Percentiles rank a stretch among this genome's conserved stretches.
Evolutionary conservation across 2,888 invertebrate species (phyloP).

Genomic region (Dascillus cervinus): DNA sequence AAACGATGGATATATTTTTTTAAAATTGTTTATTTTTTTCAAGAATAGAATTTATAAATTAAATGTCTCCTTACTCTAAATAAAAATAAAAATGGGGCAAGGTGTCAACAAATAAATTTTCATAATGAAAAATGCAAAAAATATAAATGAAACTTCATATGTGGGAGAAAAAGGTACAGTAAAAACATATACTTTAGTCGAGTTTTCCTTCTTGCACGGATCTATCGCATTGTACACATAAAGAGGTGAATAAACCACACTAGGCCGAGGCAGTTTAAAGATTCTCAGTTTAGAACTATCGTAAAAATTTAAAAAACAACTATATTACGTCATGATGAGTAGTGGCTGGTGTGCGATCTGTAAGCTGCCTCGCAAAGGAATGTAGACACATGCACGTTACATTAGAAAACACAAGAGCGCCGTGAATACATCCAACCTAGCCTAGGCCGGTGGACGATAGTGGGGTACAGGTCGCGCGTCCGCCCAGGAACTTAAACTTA

Average conservation of each 20-base stretch:
- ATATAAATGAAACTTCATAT: slow-evolving; percentile 18
- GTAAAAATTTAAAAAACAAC: slow-evolving; percentile 32
- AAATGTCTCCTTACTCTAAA: slow-evolving; percentile 32
- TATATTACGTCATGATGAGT: slow-evolving; percentile 24
- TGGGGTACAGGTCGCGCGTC: slow-evolving; percentile 20
- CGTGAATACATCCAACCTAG: slow-evolving; percentile 38
- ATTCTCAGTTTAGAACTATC: slow-evolving; percentile 20
- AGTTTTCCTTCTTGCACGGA: slow-evolving; percentile 18
- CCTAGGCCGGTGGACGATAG: slow-evolving; percentile 38
- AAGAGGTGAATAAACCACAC: slow-evolving; percentile 28
- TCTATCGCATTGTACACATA: slow-evolving; percentile 34
- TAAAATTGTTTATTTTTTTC: slow-evolving; percentile 34
- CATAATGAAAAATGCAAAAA: slow-evolving; percentile 19
- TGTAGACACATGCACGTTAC: slow-evolving; percentile 35
- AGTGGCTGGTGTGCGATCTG: slow-evolving; percentile 21
- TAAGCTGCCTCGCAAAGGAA: slow-evolving; percentile 34
- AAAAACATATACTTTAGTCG: background rate
- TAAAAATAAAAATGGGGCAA: slow-evolving; percentile 29
- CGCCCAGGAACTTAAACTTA: slow-evolving; percentile 30
- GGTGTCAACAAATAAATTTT: slow-evolving; percentile 27
- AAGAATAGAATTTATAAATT: slow-evolving; percentile 39
- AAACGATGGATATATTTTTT: slow-evolving; percentile 28
- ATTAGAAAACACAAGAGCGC: slow-evolving; percentile 27
- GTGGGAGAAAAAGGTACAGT: slow-evolving; percentile 25
- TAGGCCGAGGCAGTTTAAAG: slow-evolving; percentile 32